phyloP scores from a whole-genome alignment of 1,140 invertebrate genomes.

The Drosophila takahashii region DNA sequence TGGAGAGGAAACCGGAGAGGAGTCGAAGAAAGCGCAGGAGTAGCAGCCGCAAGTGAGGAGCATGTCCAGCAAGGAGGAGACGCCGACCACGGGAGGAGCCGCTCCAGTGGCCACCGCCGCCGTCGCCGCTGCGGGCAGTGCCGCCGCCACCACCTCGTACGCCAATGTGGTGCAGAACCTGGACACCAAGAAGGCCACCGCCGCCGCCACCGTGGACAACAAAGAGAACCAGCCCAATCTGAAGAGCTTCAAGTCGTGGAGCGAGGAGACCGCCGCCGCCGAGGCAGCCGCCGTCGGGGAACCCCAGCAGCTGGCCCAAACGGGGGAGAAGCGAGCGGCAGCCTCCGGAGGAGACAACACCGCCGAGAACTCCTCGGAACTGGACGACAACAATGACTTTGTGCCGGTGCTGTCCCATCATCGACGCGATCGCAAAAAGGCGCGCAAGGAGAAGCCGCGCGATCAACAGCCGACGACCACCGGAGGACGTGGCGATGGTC shows the following conservation, averaged over 20 bases:
- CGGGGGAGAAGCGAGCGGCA: slow-evolving; percentile 77
- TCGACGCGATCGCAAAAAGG: slow-evolving; percentile 85
- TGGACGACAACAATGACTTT: slow-evolving; percentile 85
- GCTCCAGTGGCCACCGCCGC: slow-evolving; percentile 22
- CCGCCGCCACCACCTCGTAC: slow-evolving; percentile 59
- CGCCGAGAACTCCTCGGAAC: slow-evolving; percentile 82
- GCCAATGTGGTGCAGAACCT: slow-evolving; percentile 82
- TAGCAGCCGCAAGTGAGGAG: slow-evolving; percentile 36
- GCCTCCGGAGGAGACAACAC: slow-evolving; percentile 72
- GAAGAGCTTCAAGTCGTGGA: slow-evolving; percentile 81
- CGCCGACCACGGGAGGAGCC: slow-evolving; percentile 26
- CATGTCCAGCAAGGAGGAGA: slow-evolving; percentile 82
- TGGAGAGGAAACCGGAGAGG: slow-evolving; percentile 41
- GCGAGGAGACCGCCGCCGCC: slow-evolving; percentile 74
- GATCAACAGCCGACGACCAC: slow-evolving; percentile 62
- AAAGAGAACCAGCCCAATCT: slow-evolving; percentile 82
- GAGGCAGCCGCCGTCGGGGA: slow-evolving; percentile 58
- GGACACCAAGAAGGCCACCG: slow-evolving; percentile 63
- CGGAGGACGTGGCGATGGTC: slow-evolving; percentile 66
- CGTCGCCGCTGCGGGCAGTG: slow-evolving; percentile 23
- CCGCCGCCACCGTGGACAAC: slow-evolving; percentile 56
- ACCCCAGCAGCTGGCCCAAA: slow-evolving; percentile 23
- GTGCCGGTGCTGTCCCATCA: slow-evolving; percentile 85
- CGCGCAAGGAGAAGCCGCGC: slow-evolving; percentile 78
- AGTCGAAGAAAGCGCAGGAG: slow-evolving; percentile 11